Base-by-base conservation (phyloP, 2,888 invertebrate genomes). In the Amiota communis region DNA sequence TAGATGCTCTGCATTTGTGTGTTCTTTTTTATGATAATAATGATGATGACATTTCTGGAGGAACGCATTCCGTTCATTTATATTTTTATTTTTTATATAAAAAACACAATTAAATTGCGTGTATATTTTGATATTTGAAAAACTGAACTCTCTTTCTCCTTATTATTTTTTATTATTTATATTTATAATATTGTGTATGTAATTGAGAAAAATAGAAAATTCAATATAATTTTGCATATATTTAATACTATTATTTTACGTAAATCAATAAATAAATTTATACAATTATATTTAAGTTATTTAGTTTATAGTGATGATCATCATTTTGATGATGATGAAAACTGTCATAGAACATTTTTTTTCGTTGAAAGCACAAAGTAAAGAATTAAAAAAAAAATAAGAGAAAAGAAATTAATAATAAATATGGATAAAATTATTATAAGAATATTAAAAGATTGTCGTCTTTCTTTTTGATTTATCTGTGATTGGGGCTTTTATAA, bases 291-390 rank as follows among this genome's bases (percentile, higher is more conserved):
- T n/a, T 36, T 63, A 36, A 36, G 63, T 63, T 63, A 36, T 23
- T 36, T 63, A 63, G 36, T 63, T 63, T 36, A 13, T 63, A 36
- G 36, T 6, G 36, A 36, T 36, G 36, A 36, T 36, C 6, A 36
- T 36, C 36, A 36, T 36, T 6, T 1, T 36, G 36, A 36, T 36
- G 36, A 36, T 36, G 36, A 36, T 36, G 23, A n/a, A 36, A 63
- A 13, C 13, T 23, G 46, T 23, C 2, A 46, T 36, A 36, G 36
- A 36, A 36, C 36, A n/a, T n/a, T n/a, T 36, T 36, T 36, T 6
- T 63, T 63, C 13, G 63, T 63, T 63, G 46, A 63, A 63, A n/a
- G 63, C 63, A 63, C 63, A 63, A 36, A 36, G 23, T 23, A 63
- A 63, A 13, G 13, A 63, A 63, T 23, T 1, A 6, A 36, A 36